phyloP scores from a whole-genome alignment of 2,797 vertebrate genomes.

The Eurystomus glaucurus region DNA sequence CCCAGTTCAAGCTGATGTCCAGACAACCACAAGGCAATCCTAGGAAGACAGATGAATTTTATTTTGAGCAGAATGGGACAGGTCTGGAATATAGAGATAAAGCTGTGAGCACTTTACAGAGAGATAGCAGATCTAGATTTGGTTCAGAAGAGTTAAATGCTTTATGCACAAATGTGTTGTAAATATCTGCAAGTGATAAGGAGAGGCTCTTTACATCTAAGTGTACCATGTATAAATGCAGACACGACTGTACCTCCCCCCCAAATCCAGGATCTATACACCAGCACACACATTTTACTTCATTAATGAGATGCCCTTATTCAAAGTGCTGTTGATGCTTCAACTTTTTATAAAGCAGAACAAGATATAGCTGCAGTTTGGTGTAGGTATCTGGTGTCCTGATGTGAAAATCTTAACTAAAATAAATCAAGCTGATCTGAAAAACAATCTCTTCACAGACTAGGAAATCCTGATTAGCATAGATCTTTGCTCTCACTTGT shows the following conservation, averaged over 20 bases:
- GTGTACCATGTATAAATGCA: not conserved
- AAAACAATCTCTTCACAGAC: slow-evolving; percentile 10
- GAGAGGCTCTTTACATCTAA: not conserved
- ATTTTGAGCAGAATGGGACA: not conserved
- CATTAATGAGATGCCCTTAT: not conserved
- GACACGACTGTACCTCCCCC: not conserved
- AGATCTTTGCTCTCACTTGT: not conserved
- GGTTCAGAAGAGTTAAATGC: slow-evolving; percentile 8
- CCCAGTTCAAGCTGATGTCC: slow-evolving; percentile 6
- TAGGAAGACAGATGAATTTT: not conserved
- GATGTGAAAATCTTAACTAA: not conserved
- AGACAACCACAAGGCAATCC: not conserved
- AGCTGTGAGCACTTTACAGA: not conserved
- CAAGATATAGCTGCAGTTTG: not conserved
- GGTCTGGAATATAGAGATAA: slow-evolving; percentile 20
- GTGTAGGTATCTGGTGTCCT: not conserved
- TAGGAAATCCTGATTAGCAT: slow-evolving; percentile 26
- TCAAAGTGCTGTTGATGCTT: not conserved
- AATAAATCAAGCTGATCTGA: slow-evolving; percentile 10
- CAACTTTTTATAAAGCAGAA: not conserved
- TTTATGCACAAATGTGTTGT: not conserved
- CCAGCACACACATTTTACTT: not conserved
- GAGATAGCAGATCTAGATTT: not conserved
- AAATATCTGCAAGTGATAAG: not conserved
- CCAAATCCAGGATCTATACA: not conserved